Base-by-base conservation (phyloP, 2,113 vertebrate genomes). In the Plestiodon gilberti region DNA sequence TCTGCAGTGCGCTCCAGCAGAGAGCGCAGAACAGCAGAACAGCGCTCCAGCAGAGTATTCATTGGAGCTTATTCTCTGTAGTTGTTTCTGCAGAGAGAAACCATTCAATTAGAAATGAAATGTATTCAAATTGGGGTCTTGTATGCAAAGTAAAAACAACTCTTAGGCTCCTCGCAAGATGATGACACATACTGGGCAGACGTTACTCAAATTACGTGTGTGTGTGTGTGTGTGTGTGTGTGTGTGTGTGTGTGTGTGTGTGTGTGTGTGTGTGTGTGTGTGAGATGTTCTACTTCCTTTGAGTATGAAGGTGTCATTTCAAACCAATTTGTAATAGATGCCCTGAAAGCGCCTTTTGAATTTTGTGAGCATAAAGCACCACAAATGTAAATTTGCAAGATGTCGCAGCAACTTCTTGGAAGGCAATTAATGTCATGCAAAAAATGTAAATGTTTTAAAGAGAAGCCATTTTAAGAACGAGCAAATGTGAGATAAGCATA, bases 381-480 rank as follows among this genome's bases (percentile, higher is more conserved):
- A 38, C 18, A 35, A 74, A 64, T 69, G 33, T 52, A 81, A 87
- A 89, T 82, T 88, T 83, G 71, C 25, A 75, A 30, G 14, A 4
- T 81, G 62, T 18, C 14, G 25, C 52, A 62, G 22, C 76, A 82
- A 71, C 2, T 81, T 86, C 70, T 20, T 85, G 71, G 67, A 80
- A 73, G 81, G 14, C 33, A 74, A 62, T 74, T 61, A 61, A 61
- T 83, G 25, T 35, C 28, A 65, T 52, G 64, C 64, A 81, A 81
- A 40, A 75, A 80, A 30, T 70, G 64, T 65, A 89, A 43, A 76
- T 87, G 84, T 84, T 70, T 20, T 23, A 3, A 40, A 13, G 20
- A 65, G 28, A 81, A 75, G 13, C 89, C 78, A 61, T 62, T 75
- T 91, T 71, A 65, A 86, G 82, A 90, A 59, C 28, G 67, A 15